Percentiles rank a stretch among this genome's conserved stretches.
These are phyloP conservation scores for Apeira syringaria DNA, from an alignment of 2,888 invertebrate species.

Conservation along the genomic window DNA sequence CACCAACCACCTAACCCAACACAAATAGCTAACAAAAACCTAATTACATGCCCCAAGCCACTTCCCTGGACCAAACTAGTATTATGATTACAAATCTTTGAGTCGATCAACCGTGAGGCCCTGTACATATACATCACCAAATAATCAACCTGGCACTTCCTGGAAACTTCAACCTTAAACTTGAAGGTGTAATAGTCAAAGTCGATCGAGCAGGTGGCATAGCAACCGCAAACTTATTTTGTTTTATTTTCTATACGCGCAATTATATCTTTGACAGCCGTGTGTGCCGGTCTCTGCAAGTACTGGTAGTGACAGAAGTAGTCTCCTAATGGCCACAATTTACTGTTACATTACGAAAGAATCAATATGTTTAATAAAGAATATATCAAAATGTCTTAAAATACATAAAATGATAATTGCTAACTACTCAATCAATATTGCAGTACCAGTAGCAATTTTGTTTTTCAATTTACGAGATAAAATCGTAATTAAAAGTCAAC, in stretches of 20 bases:
- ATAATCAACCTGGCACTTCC: constrained; percentile 35
- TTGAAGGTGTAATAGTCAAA: constrained; percentile 36
- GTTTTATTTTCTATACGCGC: constrained; percentile 70
- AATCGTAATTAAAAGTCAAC: constrained; percentile 42
- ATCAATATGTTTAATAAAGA: too few species aligned
- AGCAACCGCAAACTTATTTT: constrained; percentile 48
- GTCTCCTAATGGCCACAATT: constrained; percentile 16
- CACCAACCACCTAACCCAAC: constrained; percentile 19
- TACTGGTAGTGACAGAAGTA: constrained; percentile 60
- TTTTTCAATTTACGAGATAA: constrained; percentile 38
- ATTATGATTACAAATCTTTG: constrained; percentile 67
- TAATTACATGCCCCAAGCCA: constrained; percentile 59
- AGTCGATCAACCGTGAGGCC: constrained; percentile 71
- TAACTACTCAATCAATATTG: not conserved
- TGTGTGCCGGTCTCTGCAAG: constrained; percentile 44
- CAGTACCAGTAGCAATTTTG: constrained; percentile 9
- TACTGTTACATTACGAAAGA: too few species aligned
- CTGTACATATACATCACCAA: constrained; percentile 58
- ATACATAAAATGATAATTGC: too few species aligned
- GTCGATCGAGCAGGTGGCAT: constrained; percentile 22
- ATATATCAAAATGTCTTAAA: too few species aligned
- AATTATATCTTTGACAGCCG: constrained; percentile 79
- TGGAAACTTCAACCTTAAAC: constrained; percentile 30
- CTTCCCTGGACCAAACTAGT: constrained; percentile 65
- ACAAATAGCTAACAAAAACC: constrained; percentile 51